A percentile compares a stretch with the other conserved stretches of the same genome.
Conservation (phyloP, 2,888 invertebrate species). For the Mechanitis mazaeus region DNA sequence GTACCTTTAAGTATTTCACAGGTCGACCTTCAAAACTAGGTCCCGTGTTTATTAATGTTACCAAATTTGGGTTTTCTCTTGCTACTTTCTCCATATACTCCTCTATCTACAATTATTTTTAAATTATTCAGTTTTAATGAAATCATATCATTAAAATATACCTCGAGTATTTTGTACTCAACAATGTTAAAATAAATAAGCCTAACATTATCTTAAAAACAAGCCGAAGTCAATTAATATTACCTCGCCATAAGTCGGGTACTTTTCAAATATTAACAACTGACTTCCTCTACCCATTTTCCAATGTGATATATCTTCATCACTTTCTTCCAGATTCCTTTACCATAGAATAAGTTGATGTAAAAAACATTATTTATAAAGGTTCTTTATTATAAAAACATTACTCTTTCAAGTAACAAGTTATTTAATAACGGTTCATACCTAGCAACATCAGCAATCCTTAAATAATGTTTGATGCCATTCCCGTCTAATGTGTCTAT, state of each 20-base stretch:
- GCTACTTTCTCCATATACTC: slow-evolving; percentile 68
- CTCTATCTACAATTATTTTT: slow-evolving; percentile 55
- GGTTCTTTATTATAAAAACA: neutral
- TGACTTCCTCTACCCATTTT: slow-evolving; percentile 29
- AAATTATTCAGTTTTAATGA: no score
- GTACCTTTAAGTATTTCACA: slow-evolving; percentile 75
- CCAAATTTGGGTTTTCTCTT: slow-evolving; percentile 65
- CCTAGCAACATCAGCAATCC: slow-evolving; percentile 35
- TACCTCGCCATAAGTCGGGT: slow-evolving; percentile 75
- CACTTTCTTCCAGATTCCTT: slow-evolving; percentile 37
- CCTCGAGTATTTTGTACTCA: no score
- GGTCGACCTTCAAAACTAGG: slow-evolving; percentile 75
- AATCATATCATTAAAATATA: no score
- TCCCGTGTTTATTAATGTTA: slow-evolving; percentile 75
- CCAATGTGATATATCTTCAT: slow-evolving; percentile 31
- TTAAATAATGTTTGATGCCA: slow-evolving; percentile 32
- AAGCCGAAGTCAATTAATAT: slow-evolving; percentile 28
- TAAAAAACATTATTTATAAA: neutral
- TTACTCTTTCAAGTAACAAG: neutral
- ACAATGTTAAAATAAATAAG: no score
- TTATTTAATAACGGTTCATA: slow-evolving; percentile 24
- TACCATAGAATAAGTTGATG: slow-evolving; percentile 11
- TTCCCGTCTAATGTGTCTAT: slow-evolving; percentile 29
- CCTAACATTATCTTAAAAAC: neutral
- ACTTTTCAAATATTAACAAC: slow-evolving; percentile 72